Percentiles rank a stretch among this genome's conserved stretches.
Conservation (phyloP, 1,140 invertebrate genomes). For the Neodiprion pinetum region DNA sequence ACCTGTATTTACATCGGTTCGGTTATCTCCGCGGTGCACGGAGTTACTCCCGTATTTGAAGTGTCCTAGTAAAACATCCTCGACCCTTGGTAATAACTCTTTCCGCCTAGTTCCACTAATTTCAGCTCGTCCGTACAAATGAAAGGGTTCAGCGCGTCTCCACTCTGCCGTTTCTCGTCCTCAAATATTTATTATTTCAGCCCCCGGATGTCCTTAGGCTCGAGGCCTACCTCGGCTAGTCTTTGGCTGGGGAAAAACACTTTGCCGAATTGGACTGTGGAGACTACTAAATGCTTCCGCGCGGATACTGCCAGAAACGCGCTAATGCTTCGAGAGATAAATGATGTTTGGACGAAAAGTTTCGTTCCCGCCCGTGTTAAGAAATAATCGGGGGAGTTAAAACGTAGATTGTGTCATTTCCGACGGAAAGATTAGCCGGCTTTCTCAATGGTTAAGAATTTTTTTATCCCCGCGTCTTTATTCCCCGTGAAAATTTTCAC, state of each 20-base stretch:
- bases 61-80: conserved; percentile 45
- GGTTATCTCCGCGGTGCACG: conserved; percentile 36
- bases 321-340: conserved; percentile 23
- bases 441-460: conserved; percentile 46
- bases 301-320: conserved; percentile 5
- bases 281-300: not conserved
- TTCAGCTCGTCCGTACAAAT: conserved; percentile 60
- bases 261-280: conserved; percentile 37
- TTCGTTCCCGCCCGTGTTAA: conserved; percentile 17
- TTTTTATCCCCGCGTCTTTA: conserved; percentile 26
- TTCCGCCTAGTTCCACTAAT: conserved; percentile 49
- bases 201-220: conserved; percentile 21
- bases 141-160: conserved; percentile 55
- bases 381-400: conserved; percentile 5
- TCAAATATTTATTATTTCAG: conserved; percentile 60
- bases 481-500: too few relatives aligned
- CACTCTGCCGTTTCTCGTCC: conserved; percentile 41
- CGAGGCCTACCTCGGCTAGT: not conserved
- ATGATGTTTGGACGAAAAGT: conserved; percentile 18
- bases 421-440: conserved; percentile 19
- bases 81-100: conserved; percentile 33
- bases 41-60: conserved; percentile 31
- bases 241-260: not conserved
- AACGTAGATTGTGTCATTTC: not conserved
- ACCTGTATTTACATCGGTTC: conserved; percentile 47